Evolutionary conservation across 2,888 invertebrate species (phyloP).

Genomic region (Lumbricus terrestris): DNA sequence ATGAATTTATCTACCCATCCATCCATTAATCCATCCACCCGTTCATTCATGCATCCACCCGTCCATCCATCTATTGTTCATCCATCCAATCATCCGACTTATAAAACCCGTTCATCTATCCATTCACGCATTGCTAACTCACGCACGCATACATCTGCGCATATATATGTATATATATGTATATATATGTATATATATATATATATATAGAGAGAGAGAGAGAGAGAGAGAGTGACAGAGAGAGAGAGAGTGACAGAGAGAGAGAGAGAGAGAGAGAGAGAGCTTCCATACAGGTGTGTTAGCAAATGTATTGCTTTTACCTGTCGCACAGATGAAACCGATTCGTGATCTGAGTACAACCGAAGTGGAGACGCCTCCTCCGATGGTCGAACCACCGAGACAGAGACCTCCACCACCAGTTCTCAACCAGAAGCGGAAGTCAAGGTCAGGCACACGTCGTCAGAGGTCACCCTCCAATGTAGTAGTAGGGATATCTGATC

Average conservation of each 20-base stretch:
- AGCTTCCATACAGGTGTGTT: neutral
- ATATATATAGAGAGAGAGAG: no score
- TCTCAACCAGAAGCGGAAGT: neutral
- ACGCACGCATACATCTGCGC: no score
- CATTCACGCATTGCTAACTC: no score
- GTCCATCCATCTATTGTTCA: neutral
- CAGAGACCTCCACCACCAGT: constrained; percentile 32
- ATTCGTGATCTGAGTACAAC: constrained; percentile 33
- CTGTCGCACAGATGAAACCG: constrained; percentile 24
- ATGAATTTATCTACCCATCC: neutral
- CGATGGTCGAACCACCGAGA: constrained; percentile 35
- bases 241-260: no score
- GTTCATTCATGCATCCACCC: neutral
- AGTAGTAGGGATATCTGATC: neutral
- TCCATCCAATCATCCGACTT: neutral
- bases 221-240: no score
- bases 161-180: no score
- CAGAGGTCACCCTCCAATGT: neutral
- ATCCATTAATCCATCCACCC: neutral
- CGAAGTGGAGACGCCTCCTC: constrained; percentile 31
- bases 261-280: no score
- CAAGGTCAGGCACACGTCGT: constrained; percentile 15
- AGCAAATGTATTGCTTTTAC: neutral
- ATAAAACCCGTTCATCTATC: no score
- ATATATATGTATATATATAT: no score